Evolutionary conservation across 1,140 invertebrate species (phyloP).

Genomic region (Cylas formicarius): DNA sequence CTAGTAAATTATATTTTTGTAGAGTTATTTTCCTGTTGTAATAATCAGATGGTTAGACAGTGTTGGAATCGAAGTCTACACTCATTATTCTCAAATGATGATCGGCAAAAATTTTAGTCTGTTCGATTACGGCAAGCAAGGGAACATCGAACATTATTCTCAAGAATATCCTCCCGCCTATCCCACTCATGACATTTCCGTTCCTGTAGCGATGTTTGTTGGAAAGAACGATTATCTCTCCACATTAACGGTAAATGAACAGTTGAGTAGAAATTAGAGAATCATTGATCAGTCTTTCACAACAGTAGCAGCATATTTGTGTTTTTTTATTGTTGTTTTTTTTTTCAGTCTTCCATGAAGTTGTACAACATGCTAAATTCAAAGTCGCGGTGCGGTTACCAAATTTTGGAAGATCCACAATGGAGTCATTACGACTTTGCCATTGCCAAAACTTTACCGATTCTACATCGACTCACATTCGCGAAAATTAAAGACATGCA

Average conservation of each 20-base stretch:
- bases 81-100: conserved; percentile 4
- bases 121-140: conserved; percentile 54
- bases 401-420: conserved; percentile 2
- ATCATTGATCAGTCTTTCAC: too few relatives aligned
- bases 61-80: conserved; percentile 2
- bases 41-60: too few relatives aligned
- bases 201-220: conserved; percentile 49
- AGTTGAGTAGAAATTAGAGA: too few relatives aligned
- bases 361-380: too few relatives aligned
- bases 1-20: too few relatives aligned
- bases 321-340: too few relatives aligned
- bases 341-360: too few relatives aligned
- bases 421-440: conserved; percentile 13
- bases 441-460: conserved; percentile 4
- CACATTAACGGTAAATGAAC: conserved; percentile 5
- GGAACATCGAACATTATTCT: conserved; percentile 47
- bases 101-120: not conserved
- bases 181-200: conserved; percentile 46
- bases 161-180: conserved; percentile 47
- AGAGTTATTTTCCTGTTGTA: too few relatives aligned
- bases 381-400: too few relatives aligned
- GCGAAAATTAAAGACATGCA: conserved; percentile 4
- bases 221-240: conserved; percentile 47
- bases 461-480: conserved; percentile 10
- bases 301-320: too few relatives aligned